Evolutionary conservation across 2,888 invertebrate species (phyloP), one percentile per base, ranked within the genome.

Genomic region (Drosophila demipolita): DNA sequence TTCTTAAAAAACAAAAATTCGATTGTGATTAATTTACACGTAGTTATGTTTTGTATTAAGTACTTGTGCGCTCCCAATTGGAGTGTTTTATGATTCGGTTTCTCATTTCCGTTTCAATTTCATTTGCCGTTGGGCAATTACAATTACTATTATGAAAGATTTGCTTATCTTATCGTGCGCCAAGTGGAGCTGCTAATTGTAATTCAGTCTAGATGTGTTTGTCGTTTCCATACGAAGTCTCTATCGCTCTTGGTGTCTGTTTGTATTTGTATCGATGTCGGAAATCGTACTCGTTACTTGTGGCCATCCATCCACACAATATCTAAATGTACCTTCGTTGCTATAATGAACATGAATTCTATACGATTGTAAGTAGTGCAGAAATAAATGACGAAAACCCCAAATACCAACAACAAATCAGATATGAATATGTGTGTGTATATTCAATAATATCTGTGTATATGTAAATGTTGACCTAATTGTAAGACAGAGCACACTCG

Each of bases 381-480:
- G 17, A 55, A 55, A 55, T 59, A 53, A 79, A 52, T 58, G 17
- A 62, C 17, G 55, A 54, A 78, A 67, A 29, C 36, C 26, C 29
- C 50, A 59, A 52, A 71, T 63, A 65, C 55, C 50, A 32, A 73
- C 57, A 36, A 32, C 9, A 64, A 59, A 20, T 53, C 72, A 66
- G 72, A 75, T 80, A 58, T 80, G 49, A 80, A 57, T 63, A 74
- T 61, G 29, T 66, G 33, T 78, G 38, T 80, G 48, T 64, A 66
- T 75, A 58, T 68, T 66, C 66, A 68, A 54, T 54, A 73, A 62
- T 76, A 76, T 78, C 71, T 87, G 78, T 89, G 78, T 88, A 81
- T 86, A 88, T 88, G 78, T 90, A 90, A 78, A 90, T 90, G 90
- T 86, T 90, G 66, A 85, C 80, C 64, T 89, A 87, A 64, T 85